Evolutionary conservation across 2,888 invertebrate species (phyloP).

Genomic region (Maniola hyperantus): DNA sequence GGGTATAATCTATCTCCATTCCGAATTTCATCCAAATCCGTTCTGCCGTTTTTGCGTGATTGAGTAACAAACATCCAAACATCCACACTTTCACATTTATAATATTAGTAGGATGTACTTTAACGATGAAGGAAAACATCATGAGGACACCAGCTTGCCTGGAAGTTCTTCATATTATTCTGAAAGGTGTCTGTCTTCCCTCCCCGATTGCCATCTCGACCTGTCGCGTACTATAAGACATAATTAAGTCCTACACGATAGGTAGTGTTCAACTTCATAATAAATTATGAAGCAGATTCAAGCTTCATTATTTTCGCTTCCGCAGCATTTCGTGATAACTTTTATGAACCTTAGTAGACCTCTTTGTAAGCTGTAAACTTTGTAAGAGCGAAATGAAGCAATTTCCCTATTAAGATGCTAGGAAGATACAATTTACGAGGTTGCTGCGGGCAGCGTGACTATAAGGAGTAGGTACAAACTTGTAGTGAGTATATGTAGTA

Average conservation of each 20-base stretch:
- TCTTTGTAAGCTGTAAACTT: constrained; percentile 13
- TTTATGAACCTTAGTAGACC: constrained; percentile 11
- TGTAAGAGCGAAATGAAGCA: constrained; percentile 27
- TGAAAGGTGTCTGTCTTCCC: too few relatives aligned
- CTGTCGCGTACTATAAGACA: not conserved
- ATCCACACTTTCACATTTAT: too few relatives aligned
- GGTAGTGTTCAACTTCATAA: constrained; percentile 6
- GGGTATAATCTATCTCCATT: too few relatives aligned
- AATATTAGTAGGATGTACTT: too few relatives aligned
- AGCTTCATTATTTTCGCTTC: constrained; percentile 12
- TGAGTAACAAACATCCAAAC: too few relatives aligned
- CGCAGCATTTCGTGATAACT: constrained; percentile 3
- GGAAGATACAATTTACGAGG: constrained; percentile 12
- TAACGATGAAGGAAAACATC: too few relatives aligned
- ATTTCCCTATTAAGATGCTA: constrained; percentile 26
- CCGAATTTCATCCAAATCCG: too few relatives aligned
- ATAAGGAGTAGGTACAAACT: not conserved
- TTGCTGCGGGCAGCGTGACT: not conserved
- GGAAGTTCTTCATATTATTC: too few relatives aligned
- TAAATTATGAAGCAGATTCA: constrained; percentile 7
- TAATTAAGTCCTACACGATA: not conserved
- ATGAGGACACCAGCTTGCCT: too few relatives aligned
- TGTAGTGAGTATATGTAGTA: not conserved
- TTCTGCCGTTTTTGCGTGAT: too few relatives aligned
- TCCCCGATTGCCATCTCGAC: too few relatives aligned